phyloP scores from a whole-genome alignment of 2,113 vertebrate genomes.

The Acinonyx jubatus region DNA sequence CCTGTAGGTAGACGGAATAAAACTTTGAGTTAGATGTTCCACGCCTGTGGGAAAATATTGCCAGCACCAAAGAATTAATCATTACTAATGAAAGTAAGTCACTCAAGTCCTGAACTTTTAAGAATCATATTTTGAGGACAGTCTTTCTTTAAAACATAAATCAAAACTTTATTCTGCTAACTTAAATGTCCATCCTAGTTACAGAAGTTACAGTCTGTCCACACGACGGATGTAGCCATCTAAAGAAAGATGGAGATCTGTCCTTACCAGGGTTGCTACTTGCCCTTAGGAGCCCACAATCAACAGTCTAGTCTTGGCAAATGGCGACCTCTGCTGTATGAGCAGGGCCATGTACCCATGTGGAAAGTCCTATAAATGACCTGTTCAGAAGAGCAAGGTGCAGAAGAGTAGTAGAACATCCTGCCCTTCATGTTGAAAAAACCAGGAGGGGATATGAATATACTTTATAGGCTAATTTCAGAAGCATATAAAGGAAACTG shows the following conservation, averaged over 20 bases:
- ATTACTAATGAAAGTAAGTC: background rate
- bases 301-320: background rate
- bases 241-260: background rate
- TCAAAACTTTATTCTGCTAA: background rate
- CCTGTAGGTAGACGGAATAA: constrained; percentile 36
- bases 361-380: background rate
- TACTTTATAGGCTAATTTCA: background rate
- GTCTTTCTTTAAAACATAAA: constrained; percentile 15
- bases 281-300: rapidly evolving
- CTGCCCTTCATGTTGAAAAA: background rate
- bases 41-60: background rate
- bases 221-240: background rate
- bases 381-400: background rate
- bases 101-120: background rate
- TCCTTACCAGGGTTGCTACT: background rate
- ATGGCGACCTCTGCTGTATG: background rate
- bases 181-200: background rate
- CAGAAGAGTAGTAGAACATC: background rate
- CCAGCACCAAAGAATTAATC: background rate
- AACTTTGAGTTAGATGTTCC: background rate
- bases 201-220: background rate
- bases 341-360: rapidly evolving
- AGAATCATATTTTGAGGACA: background rate
- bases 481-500: background rate
- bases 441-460: background rate